Evolutionary conservation across 2,888 invertebrate species (phyloP).

Genomic region (Drosophila colorata): DNA sequence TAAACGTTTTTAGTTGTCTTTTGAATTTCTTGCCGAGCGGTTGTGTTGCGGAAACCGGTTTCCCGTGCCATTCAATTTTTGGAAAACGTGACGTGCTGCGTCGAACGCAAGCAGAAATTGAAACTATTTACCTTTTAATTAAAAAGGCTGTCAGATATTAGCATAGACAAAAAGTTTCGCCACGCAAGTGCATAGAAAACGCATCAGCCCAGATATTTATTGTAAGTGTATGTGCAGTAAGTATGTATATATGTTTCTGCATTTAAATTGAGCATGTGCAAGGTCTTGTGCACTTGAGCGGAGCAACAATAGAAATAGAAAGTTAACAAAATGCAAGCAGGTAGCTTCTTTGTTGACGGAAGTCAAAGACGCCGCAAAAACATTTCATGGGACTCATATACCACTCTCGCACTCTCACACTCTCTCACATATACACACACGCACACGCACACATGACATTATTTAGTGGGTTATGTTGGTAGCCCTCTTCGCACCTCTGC

Average conservation of each 20-base stretch:
- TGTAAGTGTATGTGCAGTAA: conserved; percentile 24
- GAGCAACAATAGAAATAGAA: conserved; percentile 69
- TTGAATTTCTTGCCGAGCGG: conserved; percentile 71
- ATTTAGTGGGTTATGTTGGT: conserved; percentile 41
- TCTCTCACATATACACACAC: neutral
- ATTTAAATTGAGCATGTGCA: conserved; percentile 7
- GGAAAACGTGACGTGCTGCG: conserved; percentile 48
- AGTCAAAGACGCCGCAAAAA: conserved; percentile 53
- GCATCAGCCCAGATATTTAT: conserved; percentile 17
- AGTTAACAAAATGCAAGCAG: conserved; percentile 63
- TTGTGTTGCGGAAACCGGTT: conserved; percentile 71
- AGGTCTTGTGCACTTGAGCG: conserved; percentile 38
- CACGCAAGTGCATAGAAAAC: conserved; percentile 58
- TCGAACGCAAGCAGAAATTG: conserved; percentile 14
- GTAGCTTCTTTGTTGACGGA: conserved; percentile 69
- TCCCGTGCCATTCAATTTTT: conserved; percentile 37
- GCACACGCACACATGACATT: conserved; percentile 5
- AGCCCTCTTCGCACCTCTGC: conserved; percentile 52
- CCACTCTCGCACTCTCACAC: conserved; percentile 7
- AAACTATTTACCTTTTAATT: conserved; percentile 54
- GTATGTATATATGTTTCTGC: conserved; percentile 21
- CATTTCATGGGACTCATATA: conserved; percentile 10
- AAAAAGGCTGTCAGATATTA: conserved; percentile 58
- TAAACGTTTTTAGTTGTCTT: conserved; percentile 62
- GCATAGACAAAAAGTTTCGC: conserved; percentile 33